phyloP scores from a whole-genome alignment of 2,797 vertebrate genomes.

The Oreonectes daqikongensis region DNA sequence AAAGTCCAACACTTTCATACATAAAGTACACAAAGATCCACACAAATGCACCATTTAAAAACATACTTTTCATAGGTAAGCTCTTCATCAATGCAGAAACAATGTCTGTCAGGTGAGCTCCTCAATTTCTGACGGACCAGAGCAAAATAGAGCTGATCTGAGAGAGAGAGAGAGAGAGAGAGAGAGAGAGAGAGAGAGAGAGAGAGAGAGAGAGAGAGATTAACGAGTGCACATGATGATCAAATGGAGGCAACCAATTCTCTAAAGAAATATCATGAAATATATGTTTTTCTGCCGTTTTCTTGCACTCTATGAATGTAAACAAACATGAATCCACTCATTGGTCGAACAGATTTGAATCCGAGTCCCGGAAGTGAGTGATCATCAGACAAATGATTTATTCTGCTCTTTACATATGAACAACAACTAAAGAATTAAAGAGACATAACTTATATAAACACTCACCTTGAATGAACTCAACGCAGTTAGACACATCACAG shows the following conservation, averaged over 20 bases:
- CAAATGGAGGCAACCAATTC: too few relatives aligned
- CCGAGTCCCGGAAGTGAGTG: constrained; percentile 54
- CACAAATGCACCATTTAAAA: neutral
- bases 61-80: constrained; percentile 97
- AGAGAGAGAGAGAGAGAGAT: too few relatives aligned
- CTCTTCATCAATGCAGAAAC: constrained; percentile 96
- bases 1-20: too few relatives aligned
- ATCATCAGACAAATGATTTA: neutral
- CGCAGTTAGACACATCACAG: constrained; percentile 64
- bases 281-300: too few relatives aligned
- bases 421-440: neutral
- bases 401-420: too few relatives aligned
- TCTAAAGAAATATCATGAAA: too few relatives aligned
- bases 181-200: too few relatives aligned
- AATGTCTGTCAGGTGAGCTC: constrained; percentile 87
- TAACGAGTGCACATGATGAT: too few relatives aligned
- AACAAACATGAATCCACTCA: neutral
- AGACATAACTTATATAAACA: neutral
- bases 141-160: constrained; percentile 97
- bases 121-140: constrained; percentile 91
- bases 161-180: constrained; percentile 58
- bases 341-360: constrained; percentile 55
- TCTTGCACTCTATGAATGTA: neutral
- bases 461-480: constrained; percentile 77
- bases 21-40: neutral